These are phyloP conservation scores for Bombylius discolor DNA, from an alignment of 2,888 invertebrate genomes.

Conservation along the genomic window DNA sequence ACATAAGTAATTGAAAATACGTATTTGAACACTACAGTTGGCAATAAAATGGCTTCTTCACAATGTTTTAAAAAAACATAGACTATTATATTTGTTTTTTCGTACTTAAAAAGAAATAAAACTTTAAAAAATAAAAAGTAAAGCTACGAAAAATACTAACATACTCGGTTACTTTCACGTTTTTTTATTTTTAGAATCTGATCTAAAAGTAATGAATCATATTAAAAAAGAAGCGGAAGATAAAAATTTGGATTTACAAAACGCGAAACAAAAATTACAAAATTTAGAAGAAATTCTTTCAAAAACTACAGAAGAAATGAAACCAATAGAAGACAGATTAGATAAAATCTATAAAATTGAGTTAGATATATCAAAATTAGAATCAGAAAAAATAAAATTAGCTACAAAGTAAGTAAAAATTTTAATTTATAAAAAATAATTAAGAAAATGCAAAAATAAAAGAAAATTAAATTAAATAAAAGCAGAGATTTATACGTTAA, in stretches of 20 bases:
- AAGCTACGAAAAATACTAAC: no score
- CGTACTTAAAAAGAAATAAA: no score
- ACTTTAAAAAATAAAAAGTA: no score
- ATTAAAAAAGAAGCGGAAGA: slow-evolving; percentile 49
- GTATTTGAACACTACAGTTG: no score
- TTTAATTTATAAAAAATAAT: no score
- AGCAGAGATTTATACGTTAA: no score
- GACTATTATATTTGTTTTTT: no score
- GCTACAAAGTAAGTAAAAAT: slow-evolving; percentile 40
- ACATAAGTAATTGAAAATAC: no score
- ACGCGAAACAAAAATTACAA: slow-evolving; percentile 47
- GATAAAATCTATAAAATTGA: slow-evolving; percentile 41
- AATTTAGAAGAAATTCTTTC: slow-evolving; percentile 46
- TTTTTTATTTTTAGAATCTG: slow-evolving; percentile 34
- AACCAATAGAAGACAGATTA: slow-evolving; percentile 43
- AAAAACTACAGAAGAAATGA: slow-evolving; percentile 42
- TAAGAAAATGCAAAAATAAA: no score
- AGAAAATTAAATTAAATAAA: no score
- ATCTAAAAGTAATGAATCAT: slow-evolving; percentile 41
- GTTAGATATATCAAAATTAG: slow-evolving; percentile 41
- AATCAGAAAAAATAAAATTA: slow-evolving; percentile 42
- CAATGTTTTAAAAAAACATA: no score
- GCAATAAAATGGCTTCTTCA: no score
- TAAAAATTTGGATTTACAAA: slow-evolving; percentile 43
- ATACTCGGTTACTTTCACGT: neutral